Percentiles rank a stretch among this genome's conserved stretches.
Evolutionary conservation across 2,888 invertebrate genomes (phyloP).

Genomic region (Zaprionus obscuricornis): DNA sequence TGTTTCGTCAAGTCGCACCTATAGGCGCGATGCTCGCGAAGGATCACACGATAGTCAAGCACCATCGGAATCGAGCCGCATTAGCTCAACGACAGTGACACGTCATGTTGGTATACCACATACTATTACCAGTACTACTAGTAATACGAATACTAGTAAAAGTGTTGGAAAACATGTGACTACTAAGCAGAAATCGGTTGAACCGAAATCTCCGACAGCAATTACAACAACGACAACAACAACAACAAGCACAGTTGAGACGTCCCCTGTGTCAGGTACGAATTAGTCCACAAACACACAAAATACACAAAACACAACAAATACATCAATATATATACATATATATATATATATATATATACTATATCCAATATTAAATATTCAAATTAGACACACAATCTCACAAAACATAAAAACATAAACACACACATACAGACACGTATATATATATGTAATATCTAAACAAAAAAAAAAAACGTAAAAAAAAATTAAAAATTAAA

Average conservation of each 20-base stretch:
- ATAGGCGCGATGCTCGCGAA: slow-evolving; percentile 77
- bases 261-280: slow-evolving; percentile 80
- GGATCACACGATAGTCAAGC: slow-evolving; percentile 82
- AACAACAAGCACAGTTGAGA: slow-evolving; percentile 37
- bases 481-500: slow-evolving; percentile 14
- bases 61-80: slow-evolving; percentile 81
- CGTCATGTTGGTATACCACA: slow-evolving; percentile 65
- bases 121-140: slow-evolving; percentile 36
- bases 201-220: slow-evolving; percentile 1
- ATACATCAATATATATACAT: slow-evolving; percentile 22
- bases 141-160: slow-evolving; percentile 49
- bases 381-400: too few relatives aligned
- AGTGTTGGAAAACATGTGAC: slow-evolving; percentile 66
- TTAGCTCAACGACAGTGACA: slow-evolving; percentile 81
- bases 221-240: slow-evolving; percentile 55
- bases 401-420: too few relatives aligned
- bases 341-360: slow-evolving; percentile 58
- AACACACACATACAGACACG: too few relatives aligned
- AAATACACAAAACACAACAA: slow-evolving; percentile 16
- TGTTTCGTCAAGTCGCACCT: slow-evolving; percentile 73
- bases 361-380: too few relatives aligned
- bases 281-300: slow-evolving; percentile 62
- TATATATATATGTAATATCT: too few relatives aligned
- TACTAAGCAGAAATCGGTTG: slow-evolving; percentile 50
- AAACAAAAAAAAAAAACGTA: too few relatives aligned